These are phyloP conservation scores for Lota lota DNA, from an alignment of 2,113 vertebrate genomes.

Conservation along the genomic window DNA sequence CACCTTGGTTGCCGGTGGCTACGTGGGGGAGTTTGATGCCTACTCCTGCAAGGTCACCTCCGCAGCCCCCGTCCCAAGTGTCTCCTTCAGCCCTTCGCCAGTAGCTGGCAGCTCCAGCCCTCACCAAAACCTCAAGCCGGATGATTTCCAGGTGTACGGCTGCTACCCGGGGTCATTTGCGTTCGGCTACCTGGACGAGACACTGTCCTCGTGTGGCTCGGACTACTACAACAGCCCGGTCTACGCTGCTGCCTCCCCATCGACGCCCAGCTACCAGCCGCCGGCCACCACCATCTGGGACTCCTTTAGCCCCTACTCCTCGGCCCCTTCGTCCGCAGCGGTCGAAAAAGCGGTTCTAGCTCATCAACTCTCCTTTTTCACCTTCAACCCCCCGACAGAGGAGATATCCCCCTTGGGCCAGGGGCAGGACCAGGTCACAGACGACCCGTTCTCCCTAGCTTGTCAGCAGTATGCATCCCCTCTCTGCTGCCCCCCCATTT, in stretches of 20 bases:
- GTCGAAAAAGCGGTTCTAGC: slow-evolving; percentile 71
- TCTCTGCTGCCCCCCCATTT: slow-evolving; percentile 66
- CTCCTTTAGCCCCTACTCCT: slow-evolving; percentile 79
- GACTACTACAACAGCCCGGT: slow-evolving; percentile 90
- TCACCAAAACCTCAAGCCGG: slow-evolving; percentile 79
- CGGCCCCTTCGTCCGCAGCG: slow-evolving; percentile 70
- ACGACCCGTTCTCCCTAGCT: slow-evolving; percentile 74
- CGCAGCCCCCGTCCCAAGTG: slow-evolving; percentile 47
- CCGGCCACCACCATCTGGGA: slow-evolving; percentile 79
- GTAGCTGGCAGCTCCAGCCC: slow-evolving; percentile 48
- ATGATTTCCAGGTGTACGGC: slow-evolving; percentile 90
- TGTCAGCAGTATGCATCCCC: slow-evolving; percentile 55
- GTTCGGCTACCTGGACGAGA: slow-evolving; percentile 79
- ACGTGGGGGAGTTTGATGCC: slow-evolving; percentile 86
- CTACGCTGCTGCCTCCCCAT: slow-evolving; percentile 74
- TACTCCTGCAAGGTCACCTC: slow-evolving; percentile 85
- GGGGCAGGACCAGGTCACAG: slow-evolving; percentile 62
- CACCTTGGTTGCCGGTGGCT: slow-evolving; percentile 87
- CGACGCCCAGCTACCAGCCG: slow-evolving; percentile 79
- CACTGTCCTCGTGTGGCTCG: slow-evolving; percentile 86
- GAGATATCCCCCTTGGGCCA: slow-evolving; percentile 64
- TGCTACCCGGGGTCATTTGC: slow-evolving; percentile 88
- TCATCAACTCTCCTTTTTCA: slow-evolving; percentile 79
- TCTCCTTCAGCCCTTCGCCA: slow-evolving; percentile 44
- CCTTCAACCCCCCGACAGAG: slow-evolving; percentile 72